phyloP scores from a whole-genome alignment of 2,888 invertebrate genomes.

The Ligdia adustata region DNA sequence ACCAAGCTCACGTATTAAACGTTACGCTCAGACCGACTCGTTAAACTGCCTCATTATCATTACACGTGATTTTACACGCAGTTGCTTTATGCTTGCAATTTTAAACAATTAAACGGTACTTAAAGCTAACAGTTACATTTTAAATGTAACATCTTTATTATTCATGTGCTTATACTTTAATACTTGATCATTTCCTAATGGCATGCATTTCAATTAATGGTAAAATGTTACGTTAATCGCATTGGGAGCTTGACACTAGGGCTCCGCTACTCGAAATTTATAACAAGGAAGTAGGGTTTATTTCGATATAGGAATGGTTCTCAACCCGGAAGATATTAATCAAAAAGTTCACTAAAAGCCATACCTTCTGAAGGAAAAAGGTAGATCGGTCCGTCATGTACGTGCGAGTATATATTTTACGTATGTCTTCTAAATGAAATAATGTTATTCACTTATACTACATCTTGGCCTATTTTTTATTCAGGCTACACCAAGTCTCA shows the following conservation, averaged over 20 bases:
- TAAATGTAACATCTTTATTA: not conserved
- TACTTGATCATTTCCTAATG: too few relatives aligned
- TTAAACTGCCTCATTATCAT: constrained; percentile 30
- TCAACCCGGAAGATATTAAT: constrained; percentile 34
- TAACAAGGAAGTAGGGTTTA: too few relatives aligned
- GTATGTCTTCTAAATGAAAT: constrained; percentile 29
- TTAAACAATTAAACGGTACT: constrained; percentile 1
- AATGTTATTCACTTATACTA: constrained; percentile 28
- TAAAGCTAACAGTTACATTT: not conserved
- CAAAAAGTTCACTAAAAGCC: constrained; percentile 34
- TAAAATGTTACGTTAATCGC: too few relatives aligned
- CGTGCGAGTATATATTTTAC: constrained; percentile 12
- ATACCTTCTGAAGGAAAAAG: constrained; percentile 31
- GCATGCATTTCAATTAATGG: too few relatives aligned
- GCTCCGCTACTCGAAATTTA: too few relatives aligned
- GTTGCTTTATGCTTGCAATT: constrained; percentile 6
- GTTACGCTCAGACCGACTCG: constrained; percentile 33
- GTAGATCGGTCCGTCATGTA: constrained; percentile 28
- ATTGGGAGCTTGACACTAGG: too few relatives aligned
- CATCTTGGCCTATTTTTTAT: constrained; percentile 37
- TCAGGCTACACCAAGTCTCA: constrained; percentile 38
- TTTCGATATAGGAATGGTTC: constrained; percentile 19
- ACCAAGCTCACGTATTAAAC: constrained; percentile 37
- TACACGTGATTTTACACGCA: constrained; percentile 17
- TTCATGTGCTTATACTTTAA: too few relatives aligned